Conservation (phyloP, 2,888 invertebrate genomes). For the Diaperis boleti region DNA sequence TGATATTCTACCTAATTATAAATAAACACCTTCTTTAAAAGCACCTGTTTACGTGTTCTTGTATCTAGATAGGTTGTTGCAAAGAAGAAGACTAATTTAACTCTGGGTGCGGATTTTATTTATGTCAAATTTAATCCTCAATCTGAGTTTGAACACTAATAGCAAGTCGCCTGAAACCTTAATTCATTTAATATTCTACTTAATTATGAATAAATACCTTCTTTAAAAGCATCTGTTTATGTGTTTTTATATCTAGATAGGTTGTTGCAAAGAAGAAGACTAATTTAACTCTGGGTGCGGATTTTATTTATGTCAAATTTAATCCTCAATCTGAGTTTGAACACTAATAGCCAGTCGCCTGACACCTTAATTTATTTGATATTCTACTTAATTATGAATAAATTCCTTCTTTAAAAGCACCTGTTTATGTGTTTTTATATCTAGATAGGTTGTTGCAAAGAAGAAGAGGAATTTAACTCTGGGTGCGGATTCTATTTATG, state of each 20-base stretch:
- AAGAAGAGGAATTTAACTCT: slow-evolving; percentile 37
- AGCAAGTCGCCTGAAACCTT: too few relatives aligned
- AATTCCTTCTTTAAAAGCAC: slow-evolving; percentile 35
- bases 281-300: slow-evolving; percentile 35
- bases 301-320: background rate
- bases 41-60: slow-evolving; percentile 31
- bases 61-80: slow-evolving; percentile 34
- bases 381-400: background rate
- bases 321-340: background rate
- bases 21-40: slow-evolving; percentile 33
- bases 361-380: too few relatives aligned
- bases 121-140: background rate
- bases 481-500: slow-evolving; percentile 17
- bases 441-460: slow-evolving; percentile 37
- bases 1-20: background rate
- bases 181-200: background rate
- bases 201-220: slow-evolving; percentile 10
- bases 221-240: slow-evolving; percentile 39
- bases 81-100: slow-evolving; percentile 37
- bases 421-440: slow-evolving; percentile 28
- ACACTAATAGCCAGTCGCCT: background rate
- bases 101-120: slow-evolving; percentile 24
- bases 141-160: background rate
- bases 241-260: slow-evolving; percentile 20
- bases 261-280: slow-evolving; percentile 39